Conservation (phyloP, 2,797 vertebrate genomes). For the Neosalanx taihuensis region DNA sequence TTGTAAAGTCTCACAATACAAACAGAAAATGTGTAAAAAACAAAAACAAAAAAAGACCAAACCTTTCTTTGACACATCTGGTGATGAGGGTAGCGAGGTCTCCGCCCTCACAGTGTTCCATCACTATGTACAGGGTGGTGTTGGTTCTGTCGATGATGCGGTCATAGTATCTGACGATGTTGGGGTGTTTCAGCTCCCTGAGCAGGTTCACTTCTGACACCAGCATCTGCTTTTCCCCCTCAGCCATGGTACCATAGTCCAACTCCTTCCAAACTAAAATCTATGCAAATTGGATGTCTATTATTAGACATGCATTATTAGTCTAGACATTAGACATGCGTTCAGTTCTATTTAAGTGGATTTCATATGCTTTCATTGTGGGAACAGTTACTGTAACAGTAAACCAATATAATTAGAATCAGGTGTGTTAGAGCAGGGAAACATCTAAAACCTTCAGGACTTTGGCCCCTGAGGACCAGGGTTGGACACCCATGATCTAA, state of each 20-base stretch:
- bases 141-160: conserved; percentile 93
- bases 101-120: conserved; percentile 95
- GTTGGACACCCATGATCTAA: too few species aligned
- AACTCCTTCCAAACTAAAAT: conserved; percentile 96
- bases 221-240: conserved; percentile 94
- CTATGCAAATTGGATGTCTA: conserved; percentile 55
- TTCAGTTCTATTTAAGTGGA: not conserved
- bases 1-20: too few species aligned
- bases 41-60: not conserved
- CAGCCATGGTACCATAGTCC: conserved; percentile 92
- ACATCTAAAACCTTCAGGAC: too few species aligned
- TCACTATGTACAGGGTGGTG: conserved; percentile 91
- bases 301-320: too few species aligned
- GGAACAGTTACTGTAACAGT: too few species aligned
- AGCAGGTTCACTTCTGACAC: conserved; percentile 97
- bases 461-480: too few species aligned
- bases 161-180: conserved; percentile 93
- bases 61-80: conserved; percentile 87
- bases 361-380: not conserved
- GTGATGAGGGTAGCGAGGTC: conserved; percentile 88
- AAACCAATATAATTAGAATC: not conserved
- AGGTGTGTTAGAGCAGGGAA: too few species aligned
- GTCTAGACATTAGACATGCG: too few species aligned
- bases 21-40: too few species aligned
- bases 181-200: conserved; percentile 89